These are phyloP conservation scores for Calameuta idolon DNA, from an alignment of 2,888 invertebrate species.

Conservation along the genomic window DNA sequence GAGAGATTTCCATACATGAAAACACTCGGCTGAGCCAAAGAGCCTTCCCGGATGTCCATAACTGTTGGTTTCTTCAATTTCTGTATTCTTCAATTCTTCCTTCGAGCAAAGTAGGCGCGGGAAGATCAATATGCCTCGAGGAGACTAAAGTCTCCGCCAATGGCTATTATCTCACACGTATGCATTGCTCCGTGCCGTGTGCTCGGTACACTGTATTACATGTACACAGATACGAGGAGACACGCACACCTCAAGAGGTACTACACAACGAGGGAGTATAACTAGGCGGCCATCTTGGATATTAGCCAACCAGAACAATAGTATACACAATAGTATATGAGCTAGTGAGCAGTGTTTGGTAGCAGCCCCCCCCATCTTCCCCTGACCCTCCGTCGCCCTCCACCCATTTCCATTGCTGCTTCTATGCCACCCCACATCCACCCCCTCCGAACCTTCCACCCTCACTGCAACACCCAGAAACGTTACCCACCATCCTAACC, in stretches of 20 bases:
- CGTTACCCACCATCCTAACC: slow-evolving; percentile 7
- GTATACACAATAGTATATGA: slow-evolving; percentile 63
- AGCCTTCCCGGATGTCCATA: not conserved
- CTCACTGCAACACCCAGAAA: slow-evolving; percentile 2
- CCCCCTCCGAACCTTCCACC: slow-evolving; percentile 6
- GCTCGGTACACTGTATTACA: slow-evolving; percentile 49
- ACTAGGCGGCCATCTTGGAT: slow-evolving; percentile 65
- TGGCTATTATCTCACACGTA: slow-evolving; percentile 58
- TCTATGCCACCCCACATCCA: slow-evolving; percentile 31
- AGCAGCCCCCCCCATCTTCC: slow-evolving; percentile 37
- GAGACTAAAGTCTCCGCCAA: slow-evolving; percentile 54
- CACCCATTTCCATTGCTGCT: slow-evolving; percentile 16
- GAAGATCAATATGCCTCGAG: slow-evolving; percentile 12
- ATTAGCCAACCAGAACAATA: slow-evolving; percentile 67
- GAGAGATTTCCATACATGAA: not conserved
- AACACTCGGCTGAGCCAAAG: not conserved
- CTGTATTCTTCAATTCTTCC: not conserved
- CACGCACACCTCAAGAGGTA: slow-evolving; percentile 13
- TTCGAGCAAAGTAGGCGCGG: not conserved
- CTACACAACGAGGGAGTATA: slow-evolving; percentile 43
- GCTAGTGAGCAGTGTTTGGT: slow-evolving; percentile 57
- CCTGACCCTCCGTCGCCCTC: slow-evolving; percentile 23
- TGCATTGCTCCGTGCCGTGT: slow-evolving; percentile 39
- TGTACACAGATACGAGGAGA: slow-evolving; percentile 42
- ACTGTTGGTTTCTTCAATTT: not conserved